A percentile compares a stretch with the other conserved stretches of the same genome.
Evolutionary conservation across 2,888 invertebrate species (phyloP).

Genomic region (Hypena proboscidalis): DNA sequence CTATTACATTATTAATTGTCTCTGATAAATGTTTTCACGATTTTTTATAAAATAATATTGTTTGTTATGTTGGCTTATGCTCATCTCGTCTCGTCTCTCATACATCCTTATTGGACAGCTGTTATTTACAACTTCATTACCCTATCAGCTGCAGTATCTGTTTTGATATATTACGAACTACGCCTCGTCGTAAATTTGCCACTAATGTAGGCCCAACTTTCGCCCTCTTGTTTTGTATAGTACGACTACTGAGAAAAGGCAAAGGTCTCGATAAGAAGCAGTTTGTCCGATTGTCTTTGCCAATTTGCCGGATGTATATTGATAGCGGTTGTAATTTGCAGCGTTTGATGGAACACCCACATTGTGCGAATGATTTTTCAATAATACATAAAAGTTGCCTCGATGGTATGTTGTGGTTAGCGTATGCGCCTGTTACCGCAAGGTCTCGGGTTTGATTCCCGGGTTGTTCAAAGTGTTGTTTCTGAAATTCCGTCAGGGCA

Average conservation of each 20-base stretch:
- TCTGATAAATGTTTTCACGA: no score
- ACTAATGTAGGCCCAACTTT: constrained; percentile 59
- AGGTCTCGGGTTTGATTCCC: no score
- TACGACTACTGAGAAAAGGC: constrained; percentile 51
- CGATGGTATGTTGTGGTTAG: no score
- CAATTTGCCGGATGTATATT: constrained; percentile 74
- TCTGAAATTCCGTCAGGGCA: no score
- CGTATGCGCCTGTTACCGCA: no score
- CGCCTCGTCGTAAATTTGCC: constrained; percentile 52
- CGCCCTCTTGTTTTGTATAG: constrained; percentile 56
- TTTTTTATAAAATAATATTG: no score
- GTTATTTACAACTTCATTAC: constrained; percentile 49
- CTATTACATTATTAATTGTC: no score
- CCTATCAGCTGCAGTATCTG: constrained; percentile 48
- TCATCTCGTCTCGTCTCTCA: no score
- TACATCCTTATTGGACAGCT: constrained; percentile 33
- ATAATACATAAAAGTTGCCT: no score
- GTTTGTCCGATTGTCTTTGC: constrained; percentile 64
- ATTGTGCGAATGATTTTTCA: constrained; percentile 23
- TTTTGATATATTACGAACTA: constrained; percentile 50
- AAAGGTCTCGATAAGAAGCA: constrained; percentile 71
- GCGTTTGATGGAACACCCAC: constrained; percentile 49
- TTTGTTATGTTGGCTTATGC: no score
- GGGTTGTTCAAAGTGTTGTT: no score
- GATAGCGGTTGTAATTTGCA: constrained; percentile 57